Evolutionary conservation across 2,797 vertebrate species (phyloP), one percentile per base, ranked within the genome.

Genomic region (Acipenser oxyrinchus): DNA sequence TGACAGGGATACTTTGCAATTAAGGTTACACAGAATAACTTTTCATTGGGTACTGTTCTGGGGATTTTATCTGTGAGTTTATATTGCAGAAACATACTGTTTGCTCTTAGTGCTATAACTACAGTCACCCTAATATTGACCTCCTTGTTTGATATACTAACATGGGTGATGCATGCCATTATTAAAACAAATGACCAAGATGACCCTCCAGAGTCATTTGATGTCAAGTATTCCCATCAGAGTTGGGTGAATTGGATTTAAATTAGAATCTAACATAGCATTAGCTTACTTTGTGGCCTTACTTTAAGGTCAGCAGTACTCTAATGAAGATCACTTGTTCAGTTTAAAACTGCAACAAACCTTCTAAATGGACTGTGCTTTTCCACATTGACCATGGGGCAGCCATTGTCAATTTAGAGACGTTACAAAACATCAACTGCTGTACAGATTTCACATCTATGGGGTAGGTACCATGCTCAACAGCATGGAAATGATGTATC

Each of bases 401-500:
- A 48, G 11, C 10, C n/a, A n/a, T 12, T 49, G 8, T 11, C 11
- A 23, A 7, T 6, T 37, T 11, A 13, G 49, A 10, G 53, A 12
- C n/a, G 7, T n/a, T 15, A 65, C 6, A 18, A 49, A 48, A 48
- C 13, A n/a, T 37, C 48, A 49, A n/a, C 18, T 55, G 51, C 51
- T 6, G 50, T 7, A 6, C 55, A n/a, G 12, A 58, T 58, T 58
- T 58, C 55, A 58, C 12, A n/a, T 51, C 51, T 8, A 6, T 11
- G 48, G 64, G 13, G 52, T 7, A 12, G n/a, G 6, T 11, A 53
- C 59, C 59, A 5, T 15, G 49, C 7, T 15, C 10, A 50, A 23
- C 12, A 51, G 49, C 18, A 15, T 59, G 13, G 18, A 50, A 62
- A 67, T 67, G 60, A 62, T 67, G 59, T 7, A 67, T 62, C 53